These are phyloP conservation scores for Strix aluco DNA, from an alignment of 2,113 vertebrate species.

Conservation along the genomic window DNA sequence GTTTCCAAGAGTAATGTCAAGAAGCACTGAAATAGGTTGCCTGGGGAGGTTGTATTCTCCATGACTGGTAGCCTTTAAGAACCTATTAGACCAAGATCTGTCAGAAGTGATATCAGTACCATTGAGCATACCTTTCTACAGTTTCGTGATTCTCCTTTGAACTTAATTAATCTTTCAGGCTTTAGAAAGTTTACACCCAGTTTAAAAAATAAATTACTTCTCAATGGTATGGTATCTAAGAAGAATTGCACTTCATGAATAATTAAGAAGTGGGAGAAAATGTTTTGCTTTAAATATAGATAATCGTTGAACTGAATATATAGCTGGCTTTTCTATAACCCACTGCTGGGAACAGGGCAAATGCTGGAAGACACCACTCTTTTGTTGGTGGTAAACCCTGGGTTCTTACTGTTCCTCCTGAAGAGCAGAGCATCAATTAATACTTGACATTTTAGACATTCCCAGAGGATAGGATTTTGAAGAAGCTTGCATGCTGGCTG, in stretches of 20 bases:
- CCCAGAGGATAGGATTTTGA: not conserved
- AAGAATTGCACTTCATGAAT: not conserved
- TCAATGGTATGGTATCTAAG: not conserved
- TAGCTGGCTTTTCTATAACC: not conserved
- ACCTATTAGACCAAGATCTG: not conserved
- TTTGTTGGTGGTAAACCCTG: not conserved
- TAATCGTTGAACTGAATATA: not conserved
- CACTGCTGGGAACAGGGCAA: not conserved
- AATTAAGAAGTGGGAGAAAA: not conserved
- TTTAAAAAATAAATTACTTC: conserved; percentile 7
- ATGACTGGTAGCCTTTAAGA: not conserved
- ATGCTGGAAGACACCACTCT: not conserved
- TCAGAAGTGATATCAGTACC: not conserved
- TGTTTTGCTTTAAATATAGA: not conserved
- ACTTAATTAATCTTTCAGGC: not conserved
- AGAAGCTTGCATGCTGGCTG: not conserved
- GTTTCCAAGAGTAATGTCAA: not conserved
- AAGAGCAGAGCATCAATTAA: not conserved
- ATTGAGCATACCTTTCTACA: not conserved
- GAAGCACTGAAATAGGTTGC: not conserved
- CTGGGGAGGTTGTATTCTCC: not conserved
- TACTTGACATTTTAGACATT: not conserved
- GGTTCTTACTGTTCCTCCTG: not conserved
- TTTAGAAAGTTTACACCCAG: not conserved
- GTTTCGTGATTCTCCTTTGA: conserved; percentile 31